A percentile compares a stretch with the other conserved stretches of the same genome.
These are phyloP conservation scores for Ispidina picta DNA, from an alignment of 2,797 vertebrate species.

Conservation along the genomic window DNA sequence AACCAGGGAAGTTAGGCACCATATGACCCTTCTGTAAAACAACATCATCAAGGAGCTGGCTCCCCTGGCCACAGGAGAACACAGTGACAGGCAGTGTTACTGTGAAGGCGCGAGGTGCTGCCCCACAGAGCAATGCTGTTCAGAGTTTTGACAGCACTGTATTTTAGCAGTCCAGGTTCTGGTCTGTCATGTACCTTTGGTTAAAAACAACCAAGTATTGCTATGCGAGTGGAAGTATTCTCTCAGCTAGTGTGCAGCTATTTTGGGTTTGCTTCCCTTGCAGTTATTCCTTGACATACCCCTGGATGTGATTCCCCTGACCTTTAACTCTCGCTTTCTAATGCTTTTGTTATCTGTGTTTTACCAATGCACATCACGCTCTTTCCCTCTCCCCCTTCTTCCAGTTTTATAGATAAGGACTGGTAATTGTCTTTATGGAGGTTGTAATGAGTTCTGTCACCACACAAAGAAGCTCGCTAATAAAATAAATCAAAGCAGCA, in stretches of 20 bases:
- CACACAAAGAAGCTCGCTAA: slow-evolving; percentile 76
- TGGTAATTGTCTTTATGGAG: slow-evolving; percentile 76
- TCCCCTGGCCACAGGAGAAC: not conserved
- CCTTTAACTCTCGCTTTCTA: not conserved
- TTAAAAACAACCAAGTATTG: not conserved
- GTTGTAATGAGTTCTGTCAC: slow-evolving; percentile 78
- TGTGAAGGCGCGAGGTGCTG: not conserved
- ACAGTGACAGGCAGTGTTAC: not conserved
- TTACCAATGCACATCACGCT: slow-evolving; percentile 32
- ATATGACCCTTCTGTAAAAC: not conserved
- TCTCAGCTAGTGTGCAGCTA: not conserved
- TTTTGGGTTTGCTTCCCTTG: slow-evolving; percentile 22
- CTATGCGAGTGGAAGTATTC: not conserved
- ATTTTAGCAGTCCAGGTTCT: not conserved
- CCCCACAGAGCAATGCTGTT: not conserved
- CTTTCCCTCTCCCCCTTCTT: slow-evolving; percentile 7
- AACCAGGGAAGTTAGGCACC: not conserved
- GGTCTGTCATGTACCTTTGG: not conserved
- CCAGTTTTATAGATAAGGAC: slow-evolving; percentile 70
- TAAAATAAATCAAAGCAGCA: slow-evolving; percentile 80
- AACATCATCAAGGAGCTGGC: not conserved
- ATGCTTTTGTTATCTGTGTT: slow-evolving; percentile 10
- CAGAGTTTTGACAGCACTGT: not conserved
- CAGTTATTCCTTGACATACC: slow-evolving; percentile 49
- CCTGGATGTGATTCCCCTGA: not conserved